A percentile compares a stretch with the other conserved stretches of the same genome.
phyloP scores from a whole-genome alignment of 2,797 vertebrate species.

The Oryzias sinensis region DNA sequence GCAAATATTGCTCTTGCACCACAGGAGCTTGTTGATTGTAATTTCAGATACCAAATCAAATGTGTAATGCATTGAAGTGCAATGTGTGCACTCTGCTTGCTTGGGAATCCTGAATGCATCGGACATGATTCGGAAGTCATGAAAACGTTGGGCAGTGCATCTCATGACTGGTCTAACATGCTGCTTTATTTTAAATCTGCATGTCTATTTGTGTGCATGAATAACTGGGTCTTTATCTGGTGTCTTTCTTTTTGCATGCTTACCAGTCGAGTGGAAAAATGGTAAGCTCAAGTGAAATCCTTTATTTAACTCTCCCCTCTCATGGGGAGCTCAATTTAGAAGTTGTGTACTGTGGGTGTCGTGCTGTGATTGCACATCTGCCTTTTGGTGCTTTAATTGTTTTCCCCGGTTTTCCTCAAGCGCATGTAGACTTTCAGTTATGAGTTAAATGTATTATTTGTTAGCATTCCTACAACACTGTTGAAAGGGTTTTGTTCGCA shows the following conservation, averaged over 20 bases:
- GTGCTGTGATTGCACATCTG: conserved; percentile 47
- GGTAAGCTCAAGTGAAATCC: conserved; percentile 84
- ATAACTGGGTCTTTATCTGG: conserved; percentile 80
- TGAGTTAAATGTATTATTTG: conserved; percentile 10
- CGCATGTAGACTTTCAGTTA: conserved; percentile 32
- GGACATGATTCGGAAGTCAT: conserved; percentile 58
- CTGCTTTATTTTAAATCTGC: conserved; percentile 62
- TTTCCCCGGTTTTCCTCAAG: conserved; percentile 16
- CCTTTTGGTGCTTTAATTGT: conserved; percentile 30
- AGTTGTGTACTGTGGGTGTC: conserved; percentile 33
- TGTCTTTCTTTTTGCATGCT: conserved; percentile 84
- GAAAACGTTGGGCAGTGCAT: conserved; percentile 36
- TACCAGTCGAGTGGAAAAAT: conserved; percentile 96
- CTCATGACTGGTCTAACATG: conserved; percentile 58
- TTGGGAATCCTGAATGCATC: conserved; percentile 53
- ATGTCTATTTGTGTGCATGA: conserved; percentile 79
- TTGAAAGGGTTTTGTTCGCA: conserved; percentile 6
- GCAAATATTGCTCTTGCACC: conserved; percentile 57
- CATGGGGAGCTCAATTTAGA: conserved; percentile 39
- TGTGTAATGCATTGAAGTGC: conserved; percentile 51
- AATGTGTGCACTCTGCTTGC: conserved; percentile 51
- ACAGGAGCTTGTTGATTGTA: conserved; percentile 50
- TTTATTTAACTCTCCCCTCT: conserved; percentile 61
- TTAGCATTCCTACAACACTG: conserved; percentile 4
- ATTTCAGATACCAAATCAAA: conserved; percentile 53